A percentile compares a stretch with the other conserved stretches of the same genome.
These are phyloP conservation scores for Drosophila leonis DNA, from an alignment of 2,888 invertebrate species.

Conservation along the genomic window DNA sequence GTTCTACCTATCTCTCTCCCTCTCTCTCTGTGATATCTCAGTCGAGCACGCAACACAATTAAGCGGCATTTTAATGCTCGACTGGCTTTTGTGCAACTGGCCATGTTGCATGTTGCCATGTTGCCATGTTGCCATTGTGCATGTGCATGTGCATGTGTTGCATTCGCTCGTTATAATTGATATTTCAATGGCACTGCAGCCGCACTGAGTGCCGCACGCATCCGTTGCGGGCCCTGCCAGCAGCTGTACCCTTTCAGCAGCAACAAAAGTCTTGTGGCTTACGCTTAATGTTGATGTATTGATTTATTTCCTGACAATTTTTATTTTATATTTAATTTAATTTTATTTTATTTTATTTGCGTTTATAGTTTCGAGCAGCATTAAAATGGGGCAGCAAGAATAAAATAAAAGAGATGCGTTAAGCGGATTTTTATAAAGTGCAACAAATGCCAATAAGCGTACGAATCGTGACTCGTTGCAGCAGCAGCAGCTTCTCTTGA, in stretches of 20 bases:
- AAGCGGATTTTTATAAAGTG: conserved; percentile 81
- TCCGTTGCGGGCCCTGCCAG: conserved; percentile 10
- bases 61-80: conserved; percentile 68
- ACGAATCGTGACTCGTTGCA: conserved; percentile 52
- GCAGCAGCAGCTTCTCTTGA: conserved; percentile 16
- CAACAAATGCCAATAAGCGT: conserved; percentile 78
- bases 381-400: not conserved
- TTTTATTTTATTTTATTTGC: conserved; percentile 41
- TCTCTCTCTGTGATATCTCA: conserved; percentile 49
- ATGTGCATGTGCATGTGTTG: conserved; percentile 35
- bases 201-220: conserved; percentile 6
- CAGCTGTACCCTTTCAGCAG: not conserved
- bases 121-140: conserved; percentile 11
- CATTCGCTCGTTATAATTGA: conserved; percentile 62
- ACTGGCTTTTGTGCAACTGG: conserved; percentile 49
- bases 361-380: conserved; percentile 36
- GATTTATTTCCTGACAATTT: conserved; percentile 9
- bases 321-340: conserved; percentile 4
- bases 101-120: conserved; percentile 29
- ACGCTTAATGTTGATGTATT: conserved; percentile 65
- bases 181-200: conserved; percentile 61
- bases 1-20: not conserved
- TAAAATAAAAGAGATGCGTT: conserved; percentile 44
- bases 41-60: conserved; percentile 66
- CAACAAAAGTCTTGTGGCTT: conserved; percentile 41